Percentiles rank a stretch among this genome's conserved stretches.
These are phyloP conservation scores for Phataginus tetradactyla DNA, from an alignment of 2,797 vertebrate genomes.

Conservation along the genomic window DNA sequence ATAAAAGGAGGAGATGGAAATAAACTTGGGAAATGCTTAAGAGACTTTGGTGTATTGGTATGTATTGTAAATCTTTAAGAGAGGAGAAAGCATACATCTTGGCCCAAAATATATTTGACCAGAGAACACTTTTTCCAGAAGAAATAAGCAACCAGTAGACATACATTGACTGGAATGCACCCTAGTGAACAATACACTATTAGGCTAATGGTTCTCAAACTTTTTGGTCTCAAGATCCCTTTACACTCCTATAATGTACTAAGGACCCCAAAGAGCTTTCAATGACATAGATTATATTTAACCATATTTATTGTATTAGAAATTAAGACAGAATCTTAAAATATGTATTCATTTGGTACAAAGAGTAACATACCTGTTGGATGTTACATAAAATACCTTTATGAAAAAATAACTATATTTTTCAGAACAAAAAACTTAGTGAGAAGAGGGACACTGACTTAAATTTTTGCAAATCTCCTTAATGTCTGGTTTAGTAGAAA, in stretches of 20 bases:
- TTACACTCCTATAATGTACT: neutral
- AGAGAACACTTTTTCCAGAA: neutral
- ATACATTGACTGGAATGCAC: neutral
- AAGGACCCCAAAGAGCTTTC: neutral
- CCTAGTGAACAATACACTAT: neutral
- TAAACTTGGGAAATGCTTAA: neutral
- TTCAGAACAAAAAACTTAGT: neutral
- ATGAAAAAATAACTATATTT: neutral
- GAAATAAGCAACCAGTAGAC: neutral
- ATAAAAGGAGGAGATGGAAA: neutral
- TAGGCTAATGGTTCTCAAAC: neutral
- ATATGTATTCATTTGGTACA: neutral
- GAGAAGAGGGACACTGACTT: neutral
- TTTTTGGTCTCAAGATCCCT: neutral
- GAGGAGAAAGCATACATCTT: neutral
- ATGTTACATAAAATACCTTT: neutral
- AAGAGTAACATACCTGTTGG: neutral
- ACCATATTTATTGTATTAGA: neutral
- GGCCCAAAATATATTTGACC: neutral
- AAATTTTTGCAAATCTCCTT: neutral
- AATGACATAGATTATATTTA: neutral
- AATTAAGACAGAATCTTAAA: slow-evolving; percentile 21
- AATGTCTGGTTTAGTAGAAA: neutral
- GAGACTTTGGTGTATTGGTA: neutral
- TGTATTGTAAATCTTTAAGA: neutral